phyloP scores from a whole-genome alignment of 2,888 invertebrate genomes.

The Troides helena region DNA sequence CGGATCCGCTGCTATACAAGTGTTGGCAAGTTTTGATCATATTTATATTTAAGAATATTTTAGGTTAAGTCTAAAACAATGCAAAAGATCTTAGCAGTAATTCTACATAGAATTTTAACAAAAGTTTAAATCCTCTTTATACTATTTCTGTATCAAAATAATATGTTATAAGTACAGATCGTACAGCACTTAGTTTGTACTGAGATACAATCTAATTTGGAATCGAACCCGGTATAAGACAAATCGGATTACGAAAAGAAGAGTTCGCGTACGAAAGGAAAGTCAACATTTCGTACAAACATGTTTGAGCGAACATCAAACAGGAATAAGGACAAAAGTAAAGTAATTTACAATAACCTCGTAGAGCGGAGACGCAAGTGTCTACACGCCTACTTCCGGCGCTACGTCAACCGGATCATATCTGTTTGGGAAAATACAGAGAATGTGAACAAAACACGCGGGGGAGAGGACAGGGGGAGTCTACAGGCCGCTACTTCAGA shows the following conservation, averaged over 20 bases:
- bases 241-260: neutral
- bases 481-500: no score
- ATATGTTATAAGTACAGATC: no score
- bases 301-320: slow-evolving; percentile 6
- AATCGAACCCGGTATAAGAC: neutral
- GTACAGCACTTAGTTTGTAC: no score
- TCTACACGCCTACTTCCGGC: slow-evolving; percentile 10
- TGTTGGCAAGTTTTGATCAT: no score
- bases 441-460: neutral
- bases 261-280: neutral
- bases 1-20: no score
- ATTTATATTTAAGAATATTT: no score
- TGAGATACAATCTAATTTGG: neutral
- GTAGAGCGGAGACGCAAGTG: neutral
- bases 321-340: neutral
- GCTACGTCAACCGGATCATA: slow-evolving; percentile 13
- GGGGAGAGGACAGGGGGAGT: no score
- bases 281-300: slow-evolving; percentile 3
- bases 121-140: no score
- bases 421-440: slow-evolving; percentile 13
- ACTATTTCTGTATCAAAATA: no score
- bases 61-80: no score
- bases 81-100: no score
- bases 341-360: slow-evolving; percentile 6
- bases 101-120: no score